Evolutionary conservation across 2,888 invertebrate species (phyloP), one percentile per base, ranked within the genome.

Genomic region (Myopa testacea): DNA sequence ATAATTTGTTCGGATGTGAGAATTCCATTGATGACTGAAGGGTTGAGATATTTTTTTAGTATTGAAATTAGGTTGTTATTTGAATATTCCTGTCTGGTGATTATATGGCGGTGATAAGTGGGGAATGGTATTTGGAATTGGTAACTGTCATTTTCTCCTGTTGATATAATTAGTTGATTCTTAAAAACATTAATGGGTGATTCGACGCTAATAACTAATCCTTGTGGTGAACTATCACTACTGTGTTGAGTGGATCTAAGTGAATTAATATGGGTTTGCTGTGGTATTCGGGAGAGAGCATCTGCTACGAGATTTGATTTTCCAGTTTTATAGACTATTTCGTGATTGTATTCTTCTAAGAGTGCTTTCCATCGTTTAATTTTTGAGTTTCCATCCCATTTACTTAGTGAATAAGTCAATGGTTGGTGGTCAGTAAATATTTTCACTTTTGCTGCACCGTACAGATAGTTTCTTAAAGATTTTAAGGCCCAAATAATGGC

Each of bases 151-250:
- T n/a, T 37, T 50, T 38, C 3, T 7, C 62, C 65, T 12, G 6
- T 12, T 16, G 6, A 40, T 37, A 77, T 34, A 37, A 70, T 45
- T 40, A 34, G 52, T 65, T 73, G 76, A 40, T 79, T 76, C 58
- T 68, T 78, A 19, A 75, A 76, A 5, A 40, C 75, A 26, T 78
- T 75, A 6, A 76, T 69, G 3, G 75, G 78, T 12, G 62, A 19
- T 26, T 62, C 62, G n/a, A 38, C 40, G 10, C 16, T 67, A 14
- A 16, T 38, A 16, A 67, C 4, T 12, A 38, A 3, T 14, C 37
- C 34, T 4, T 38, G 34, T 6, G 67, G 16, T 16, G 67, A 37
- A 40, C 34, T 67, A 16, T 67, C 37, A 40, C 7, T 40, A n/a
- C 40, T 67, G 40, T 67, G 67, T 16, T 67, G 67, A 6, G 67